These are phyloP conservation scores for Pterophyllum scalare DNA, from an alignment of 2,113 vertebrate species.

Conservation along the genomic window DNA sequence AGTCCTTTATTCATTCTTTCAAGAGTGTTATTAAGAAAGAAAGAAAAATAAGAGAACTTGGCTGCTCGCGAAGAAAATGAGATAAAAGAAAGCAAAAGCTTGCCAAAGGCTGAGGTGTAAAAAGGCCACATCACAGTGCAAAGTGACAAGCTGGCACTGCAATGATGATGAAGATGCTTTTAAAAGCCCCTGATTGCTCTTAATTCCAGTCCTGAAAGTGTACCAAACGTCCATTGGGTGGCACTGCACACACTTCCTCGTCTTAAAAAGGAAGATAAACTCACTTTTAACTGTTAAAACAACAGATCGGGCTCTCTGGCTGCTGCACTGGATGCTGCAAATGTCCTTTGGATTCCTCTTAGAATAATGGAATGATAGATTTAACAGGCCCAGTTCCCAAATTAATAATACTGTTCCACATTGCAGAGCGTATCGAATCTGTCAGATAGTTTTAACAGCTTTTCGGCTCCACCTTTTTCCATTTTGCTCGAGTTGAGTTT, in stretches of 20 bases:
- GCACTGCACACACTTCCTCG: conserved; percentile 59
- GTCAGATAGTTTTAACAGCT: conserved; percentile 75
- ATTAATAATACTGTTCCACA: conserved; percentile 78
- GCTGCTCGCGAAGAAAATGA: not conserved
- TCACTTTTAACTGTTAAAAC: conserved; percentile 64
- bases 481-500: conserved; percentile 62
- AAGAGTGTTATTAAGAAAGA: not conserved
- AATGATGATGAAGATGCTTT: not conserved
- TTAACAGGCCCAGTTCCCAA: conserved; percentile 77
- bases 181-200: not conserved
- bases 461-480: conserved; percentile 64
- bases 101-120: not conserved
- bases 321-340: conserved; percentile 56
- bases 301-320: conserved; percentile 58
- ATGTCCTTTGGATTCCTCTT: conserved; percentile 71
- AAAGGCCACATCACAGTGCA: not conserved
- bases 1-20: not conserved
- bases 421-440: conserved; percentile 73
- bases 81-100: not conserved
- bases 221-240: conserved; percentile 54
- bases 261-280: conserved; percentile 64
- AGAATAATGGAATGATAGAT: conserved; percentile 82
- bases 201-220: not conserved
- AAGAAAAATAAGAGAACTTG: not conserved
- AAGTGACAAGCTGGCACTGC: not conserved